These are phyloP conservation scores for Eurytoma californica DNA, from an alignment of 2,888 invertebrate species.

Conservation along the genomic window DNA sequence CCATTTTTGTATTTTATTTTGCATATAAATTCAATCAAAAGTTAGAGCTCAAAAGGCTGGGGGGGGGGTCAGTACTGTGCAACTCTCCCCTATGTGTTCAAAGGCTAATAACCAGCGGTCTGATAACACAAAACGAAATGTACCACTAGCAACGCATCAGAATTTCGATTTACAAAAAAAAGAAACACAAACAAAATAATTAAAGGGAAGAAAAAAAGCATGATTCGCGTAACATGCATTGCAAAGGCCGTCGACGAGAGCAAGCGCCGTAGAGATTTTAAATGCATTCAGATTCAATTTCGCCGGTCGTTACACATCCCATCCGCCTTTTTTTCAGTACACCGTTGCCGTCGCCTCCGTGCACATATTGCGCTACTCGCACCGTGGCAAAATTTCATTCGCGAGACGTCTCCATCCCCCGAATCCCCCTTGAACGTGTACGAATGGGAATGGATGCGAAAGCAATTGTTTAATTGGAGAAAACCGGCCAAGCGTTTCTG, in stretches of 20 bases:
- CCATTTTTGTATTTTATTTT: too few relatives aligned
- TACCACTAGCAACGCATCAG: too few relatives aligned
- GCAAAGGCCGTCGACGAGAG: neutral
- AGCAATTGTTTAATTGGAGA: slow-evolving; percentile 73
- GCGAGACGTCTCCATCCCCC: slow-evolving; percentile 8
- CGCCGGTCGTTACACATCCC: slow-evolving; percentile 33
- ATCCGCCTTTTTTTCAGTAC: neutral
- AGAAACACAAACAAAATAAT: too few relatives aligned
- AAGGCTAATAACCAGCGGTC: too few relatives aligned
- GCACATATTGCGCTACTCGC: slow-evolving; percentile 18
- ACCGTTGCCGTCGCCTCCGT: neutral
- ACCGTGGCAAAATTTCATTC: slow-evolving; percentile 36
- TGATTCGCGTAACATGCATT: neutral
- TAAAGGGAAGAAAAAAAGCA: too few relatives aligned
- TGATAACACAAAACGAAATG: too few relatives aligned
- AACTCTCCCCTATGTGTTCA: too few relatives aligned
- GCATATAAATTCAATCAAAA: too few relatives aligned
- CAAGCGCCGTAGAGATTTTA: slow-evolving; percentile 6
- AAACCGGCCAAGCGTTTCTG: slow-evolving; percentile 1
- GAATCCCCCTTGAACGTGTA: slow-evolving; percentile 9
- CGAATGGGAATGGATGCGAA: slow-evolving; percentile 69
- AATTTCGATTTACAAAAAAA: too few relatives aligned
- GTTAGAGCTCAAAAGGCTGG: too few relatives aligned
- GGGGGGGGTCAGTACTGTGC: too few relatives aligned
- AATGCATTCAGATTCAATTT: slow-evolving; percentile 57